Evolutionary conservation across 30 jellyfish, hydroid and myxozoan species (phyloP), one percentile per base, ranked within the genome.

Genomic region (Chrysaora quinquecirrha): DNA sequence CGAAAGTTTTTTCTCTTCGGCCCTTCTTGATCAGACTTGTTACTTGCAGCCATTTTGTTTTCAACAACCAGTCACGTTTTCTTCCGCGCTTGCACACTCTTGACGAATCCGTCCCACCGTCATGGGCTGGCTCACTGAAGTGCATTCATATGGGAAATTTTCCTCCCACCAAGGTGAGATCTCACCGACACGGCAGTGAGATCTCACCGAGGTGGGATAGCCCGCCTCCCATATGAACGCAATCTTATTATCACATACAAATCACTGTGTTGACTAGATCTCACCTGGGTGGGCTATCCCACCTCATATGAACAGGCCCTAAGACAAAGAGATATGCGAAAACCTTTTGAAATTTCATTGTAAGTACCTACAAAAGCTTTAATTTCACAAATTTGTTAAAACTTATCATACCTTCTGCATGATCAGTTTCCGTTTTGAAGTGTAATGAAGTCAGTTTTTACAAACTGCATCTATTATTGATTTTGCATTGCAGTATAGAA

Each of bases 1-100:
- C 73, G 89, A 62, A 76, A 76, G 78, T 50, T 76, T 49, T 76
- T 76, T 56, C 35, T 63, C 84, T 47, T 28, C 71, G 46, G 84
- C 75, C 20, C 48, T 19, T 11, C 52, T 46, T 48, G 67, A 14
- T 30, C 75, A 63, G 75, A 63, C 75, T 63, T 30, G 49, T 63
- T 63, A 30, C 68, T 52, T 52, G 75, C 75, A 63, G 49, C 49
- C 75, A 63, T 63, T 63, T 63, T 63, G 75, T 63, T 24, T 63
- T 30, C 49, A 63, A 30, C 9, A 20, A 52, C 68, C 12, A 52
- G 25, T 52, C 54, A 38, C 54, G 54, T 38, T 38, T 38, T 52
- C 68, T 52, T 63, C 49, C 20, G 49, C 49, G 49, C 75, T 24
- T 24, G 75, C 49, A 22, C 75, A 63, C 22, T 24, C 47, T 24